A percentile compares a stretch with the other conserved stretches of the same genome.
phyloP scores from a whole-genome alignment of 2,113 vertebrate genomes.

The Echinops telfairi region DNA sequence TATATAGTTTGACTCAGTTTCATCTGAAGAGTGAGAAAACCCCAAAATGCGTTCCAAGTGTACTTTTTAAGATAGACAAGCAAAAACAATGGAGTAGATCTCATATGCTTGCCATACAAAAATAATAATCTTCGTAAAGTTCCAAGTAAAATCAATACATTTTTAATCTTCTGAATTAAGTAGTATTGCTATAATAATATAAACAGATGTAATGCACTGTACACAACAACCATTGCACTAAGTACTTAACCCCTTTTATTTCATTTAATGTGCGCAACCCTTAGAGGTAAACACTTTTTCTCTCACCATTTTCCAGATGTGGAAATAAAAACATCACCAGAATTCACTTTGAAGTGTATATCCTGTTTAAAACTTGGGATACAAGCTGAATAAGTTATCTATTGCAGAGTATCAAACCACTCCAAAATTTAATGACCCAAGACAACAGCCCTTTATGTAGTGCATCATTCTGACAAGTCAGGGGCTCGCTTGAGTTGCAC shows the following conservation, averaged over 20 bases:
- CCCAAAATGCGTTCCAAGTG: slow-evolving; percentile 30
- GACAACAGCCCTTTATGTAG: neutral
- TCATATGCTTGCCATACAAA: slow-evolving; percentile 22
- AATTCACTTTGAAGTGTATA: slow-evolving; percentile 41
- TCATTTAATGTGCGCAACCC: neutral
- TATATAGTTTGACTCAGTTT: slow-evolving; percentile 51
- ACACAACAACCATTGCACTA: neutral
- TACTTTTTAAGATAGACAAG: slow-evolving; percentile 22
- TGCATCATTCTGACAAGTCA: neutral
- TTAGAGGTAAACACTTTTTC: neutral
- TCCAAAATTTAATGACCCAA: neutral
- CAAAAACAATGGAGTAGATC: slow-evolving; percentile 45
- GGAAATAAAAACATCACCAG: slow-evolving; percentile 23
- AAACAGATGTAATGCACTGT: slow-evolving; percentile 4
- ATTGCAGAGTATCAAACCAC: neutral
- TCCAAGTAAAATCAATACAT: neutral
- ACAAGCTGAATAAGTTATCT: neutral
- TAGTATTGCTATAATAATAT: neutral
- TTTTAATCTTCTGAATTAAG: slow-evolving; percentile 32
- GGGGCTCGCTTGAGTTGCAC: neutral
- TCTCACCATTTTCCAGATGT: neutral
- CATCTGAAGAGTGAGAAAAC: slow-evolving; percentile 58
- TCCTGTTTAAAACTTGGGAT: slow-evolving; percentile 13
- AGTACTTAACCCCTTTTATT: neutral
- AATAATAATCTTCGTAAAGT: slow-evolving; percentile 37